phyloP scores from a whole-genome alignment of 2,797 vertebrate species.

The Syndactyla subalaris region DNA sequence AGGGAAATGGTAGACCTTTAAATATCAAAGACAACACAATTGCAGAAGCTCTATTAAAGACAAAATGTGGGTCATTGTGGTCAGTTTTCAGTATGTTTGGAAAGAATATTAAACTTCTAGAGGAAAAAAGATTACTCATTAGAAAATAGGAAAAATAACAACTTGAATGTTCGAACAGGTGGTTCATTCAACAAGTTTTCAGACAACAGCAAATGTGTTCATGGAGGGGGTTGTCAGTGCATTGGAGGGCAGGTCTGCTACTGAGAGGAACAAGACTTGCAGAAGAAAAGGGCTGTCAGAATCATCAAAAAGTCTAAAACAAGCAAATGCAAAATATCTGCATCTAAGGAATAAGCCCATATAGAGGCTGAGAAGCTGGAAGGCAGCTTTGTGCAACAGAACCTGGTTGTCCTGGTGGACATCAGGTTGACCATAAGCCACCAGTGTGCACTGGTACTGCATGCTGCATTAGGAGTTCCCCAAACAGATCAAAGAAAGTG shows the following conservation, averaged over 20 bases:
- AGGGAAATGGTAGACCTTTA: neutral
- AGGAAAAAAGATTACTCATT: neutral
- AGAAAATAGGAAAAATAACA: neutral
- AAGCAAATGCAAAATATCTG: neutral
- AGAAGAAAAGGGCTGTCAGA: neutral
- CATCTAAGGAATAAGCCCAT: neutral
- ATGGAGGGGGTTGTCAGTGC: accelerated
- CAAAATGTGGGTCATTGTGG: neutral
- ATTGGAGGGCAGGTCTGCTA: neutral
- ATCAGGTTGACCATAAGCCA: neutral
- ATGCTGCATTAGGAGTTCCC: neutral
- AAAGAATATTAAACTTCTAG: neutral
- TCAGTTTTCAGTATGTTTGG: neutral
- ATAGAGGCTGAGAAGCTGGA: neutral
- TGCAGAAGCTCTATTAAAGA: neutral
- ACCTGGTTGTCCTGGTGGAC: neutral
- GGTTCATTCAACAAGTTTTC: neutral
- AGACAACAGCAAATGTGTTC: neutral
- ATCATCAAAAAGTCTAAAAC: neutral
- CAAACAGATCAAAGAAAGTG: neutral
- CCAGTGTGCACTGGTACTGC: accelerated
- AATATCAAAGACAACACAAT: neutral
- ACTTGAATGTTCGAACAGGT: neutral
- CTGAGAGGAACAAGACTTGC: neutral
- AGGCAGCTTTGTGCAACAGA: neutral